Conservation (phyloP, 2,888 invertebrate genomes). For the Maniola hyperantus region DNA sequence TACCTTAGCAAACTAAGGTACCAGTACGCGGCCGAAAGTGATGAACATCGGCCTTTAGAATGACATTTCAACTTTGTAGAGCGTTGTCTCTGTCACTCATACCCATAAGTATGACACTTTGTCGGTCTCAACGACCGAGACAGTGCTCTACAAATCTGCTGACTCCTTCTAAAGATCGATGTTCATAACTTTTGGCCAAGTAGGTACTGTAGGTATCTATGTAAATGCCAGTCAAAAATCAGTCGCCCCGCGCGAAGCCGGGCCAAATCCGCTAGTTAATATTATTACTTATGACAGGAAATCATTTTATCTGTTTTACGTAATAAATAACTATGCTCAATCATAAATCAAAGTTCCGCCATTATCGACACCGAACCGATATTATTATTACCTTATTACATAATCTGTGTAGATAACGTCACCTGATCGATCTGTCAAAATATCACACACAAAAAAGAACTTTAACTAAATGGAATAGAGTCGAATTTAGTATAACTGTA, state of each 20-base stretch:
- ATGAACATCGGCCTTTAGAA: no score
- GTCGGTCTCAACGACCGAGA: no score
- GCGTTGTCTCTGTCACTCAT: no score
- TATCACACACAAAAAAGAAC: conserved; percentile 7
- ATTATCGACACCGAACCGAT: conserved; percentile 7
- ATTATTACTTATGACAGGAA: background rate
- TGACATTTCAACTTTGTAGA: no score
- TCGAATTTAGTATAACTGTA: background rate
- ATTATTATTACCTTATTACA: conserved; percentile 27
- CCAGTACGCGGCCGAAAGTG: no score
- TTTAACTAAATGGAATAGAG: background rate
- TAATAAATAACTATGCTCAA: background rate
- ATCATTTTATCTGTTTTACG: background rate
- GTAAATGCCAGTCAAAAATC: no score
- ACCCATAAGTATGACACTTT: no score
- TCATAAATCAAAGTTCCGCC: conserved; percentile 26
- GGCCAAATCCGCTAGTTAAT: background rate
- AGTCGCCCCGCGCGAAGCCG: background rate
- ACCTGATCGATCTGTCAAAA: conserved; percentile 25
- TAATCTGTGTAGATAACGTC: conserved; percentile 26
- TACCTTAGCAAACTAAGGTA: no score
- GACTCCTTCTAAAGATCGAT: no score
- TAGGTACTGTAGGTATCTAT: no score
- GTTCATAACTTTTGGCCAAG: no score
- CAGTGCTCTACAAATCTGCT: no score